These are phyloP conservation scores for Archips xylosteana DNA, from an alignment of 2,888 invertebrate genomes.

Conservation along the genomic window DNA sequence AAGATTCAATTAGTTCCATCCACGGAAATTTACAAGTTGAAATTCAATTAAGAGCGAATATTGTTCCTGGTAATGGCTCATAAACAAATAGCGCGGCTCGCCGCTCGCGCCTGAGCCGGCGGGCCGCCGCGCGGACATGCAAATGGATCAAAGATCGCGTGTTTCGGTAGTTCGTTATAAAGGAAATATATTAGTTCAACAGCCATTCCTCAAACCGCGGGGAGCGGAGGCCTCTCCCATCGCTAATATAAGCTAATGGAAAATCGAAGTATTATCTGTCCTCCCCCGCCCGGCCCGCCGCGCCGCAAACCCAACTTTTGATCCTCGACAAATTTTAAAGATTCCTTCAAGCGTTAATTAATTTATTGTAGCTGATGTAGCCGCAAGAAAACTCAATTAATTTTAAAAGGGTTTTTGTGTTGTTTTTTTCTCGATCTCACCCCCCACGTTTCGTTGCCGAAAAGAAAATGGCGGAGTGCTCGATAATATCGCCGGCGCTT, in stretches of 20 bases:
- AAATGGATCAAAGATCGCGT: slow-evolving; percentile 84
- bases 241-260: slow-evolving; percentile 83
- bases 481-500: slow-evolving; percentile 71
- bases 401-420: slow-evolving; percentile 86
- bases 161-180: slow-evolving; percentile 77
- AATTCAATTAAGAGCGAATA: slow-evolving; percentile 78
- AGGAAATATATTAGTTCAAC: slow-evolving; percentile 79
- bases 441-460: slow-evolving; percentile 60
- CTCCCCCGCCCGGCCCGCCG: slow-evolving; percentile 59
- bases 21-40: slow-evolving; percentile 74
- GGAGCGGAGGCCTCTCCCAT: slow-evolving; percentile 74
- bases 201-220: slow-evolving; percentile 69
- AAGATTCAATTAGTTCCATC: slow-evolving; percentile 74
- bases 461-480: slow-evolving; percentile 72
- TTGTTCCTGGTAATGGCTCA: slow-evolving; percentile 72
- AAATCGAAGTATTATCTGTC: slow-evolving; percentile 83
- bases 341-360: slow-evolving; percentile 84
- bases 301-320: slow-evolving; percentile 75
- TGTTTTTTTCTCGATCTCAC: slow-evolving; percentile 79
- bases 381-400: slow-evolving; percentile 86
- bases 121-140: slow-evolving; percentile 57
- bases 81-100: slow-evolving; percentile 71
- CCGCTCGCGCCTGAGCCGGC: slow-evolving; percentile 52
- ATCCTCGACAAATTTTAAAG: slow-evolving; percentile 83
- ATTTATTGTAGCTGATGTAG: slow-evolving; percentile 84